Evolutionary conservation across 2,888 invertebrate genomes (phyloP).

Genomic region (Parapristionchus giblindavisi): DNA sequence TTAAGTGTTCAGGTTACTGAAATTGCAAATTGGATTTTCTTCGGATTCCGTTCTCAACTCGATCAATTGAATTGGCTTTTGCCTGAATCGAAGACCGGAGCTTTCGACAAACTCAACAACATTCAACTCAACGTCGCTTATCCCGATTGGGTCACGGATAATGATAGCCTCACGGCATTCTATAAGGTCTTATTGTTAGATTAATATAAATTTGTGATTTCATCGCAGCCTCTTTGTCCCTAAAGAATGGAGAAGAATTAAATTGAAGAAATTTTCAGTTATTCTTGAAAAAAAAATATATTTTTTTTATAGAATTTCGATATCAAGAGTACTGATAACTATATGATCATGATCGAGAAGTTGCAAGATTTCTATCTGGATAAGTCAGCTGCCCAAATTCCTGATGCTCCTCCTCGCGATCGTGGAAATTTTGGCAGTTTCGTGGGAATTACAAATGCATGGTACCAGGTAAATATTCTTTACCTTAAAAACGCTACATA

Average conservation of each 20-base stretch:
- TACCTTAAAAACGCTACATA: not conserved
- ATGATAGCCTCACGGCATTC: slow-evolving; percentile 48
- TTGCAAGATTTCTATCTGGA: not conserved
- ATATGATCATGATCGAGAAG: not conserved
- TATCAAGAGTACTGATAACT: not conserved
- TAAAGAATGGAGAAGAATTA: no score
- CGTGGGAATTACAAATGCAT: slow-evolving; percentile 24
- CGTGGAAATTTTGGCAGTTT: not conserved
- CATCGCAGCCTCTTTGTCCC: no score
- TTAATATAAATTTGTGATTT: no score
- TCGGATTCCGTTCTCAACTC: slow-evolving; percentile 62
- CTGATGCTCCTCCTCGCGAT: not conserved
- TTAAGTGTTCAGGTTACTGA: not conserved
- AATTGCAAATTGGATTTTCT: slow-evolving; percentile 33
- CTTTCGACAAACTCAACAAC: slow-evolving; percentile 61
- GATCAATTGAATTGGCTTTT: slow-evolving; percentile 65
- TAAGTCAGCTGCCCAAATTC: not conserved
- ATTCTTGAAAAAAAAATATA: not conserved
- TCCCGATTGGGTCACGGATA: slow-evolving; percentile 60
- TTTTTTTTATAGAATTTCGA: not conserved
- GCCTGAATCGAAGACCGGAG: slow-evolving; percentile 55
- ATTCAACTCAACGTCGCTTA: slow-evolving; percentile 62
- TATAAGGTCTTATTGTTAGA: no score
- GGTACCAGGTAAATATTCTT: not conserved
- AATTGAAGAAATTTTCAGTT: no score